These are phyloP conservation scores for Anoncus sp. DNA, from an alignment of 2,888 invertebrate genomes.

Conservation along the genomic window DNA sequence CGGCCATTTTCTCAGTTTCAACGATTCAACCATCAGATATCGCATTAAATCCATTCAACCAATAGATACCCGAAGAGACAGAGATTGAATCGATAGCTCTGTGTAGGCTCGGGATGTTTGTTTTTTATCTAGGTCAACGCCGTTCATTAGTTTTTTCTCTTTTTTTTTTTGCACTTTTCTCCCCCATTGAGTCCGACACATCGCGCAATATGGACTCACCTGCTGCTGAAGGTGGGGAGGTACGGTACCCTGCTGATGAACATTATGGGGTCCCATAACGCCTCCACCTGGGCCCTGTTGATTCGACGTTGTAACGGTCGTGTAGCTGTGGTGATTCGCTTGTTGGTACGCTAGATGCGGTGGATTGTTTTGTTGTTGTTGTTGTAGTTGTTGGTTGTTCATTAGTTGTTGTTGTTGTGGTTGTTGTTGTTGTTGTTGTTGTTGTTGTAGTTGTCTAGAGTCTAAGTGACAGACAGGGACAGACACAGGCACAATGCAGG, in stretches of 20 bases:
- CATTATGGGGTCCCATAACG: constrained; percentile 77
- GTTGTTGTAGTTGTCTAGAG: constrained; percentile 83
- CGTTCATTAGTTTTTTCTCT: neutral
- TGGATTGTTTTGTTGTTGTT: constrained; percentile 83
- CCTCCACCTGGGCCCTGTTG: constrained; percentile 79
- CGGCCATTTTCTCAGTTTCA: no score
- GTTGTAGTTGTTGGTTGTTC: constrained; percentile 77
- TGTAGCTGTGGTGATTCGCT: constrained; percentile 83
- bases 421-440: constrained; percentile 70
- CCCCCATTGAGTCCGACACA: constrained; percentile 31
- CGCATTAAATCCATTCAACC: neutral
- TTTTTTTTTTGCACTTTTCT: constrained; percentile 18
- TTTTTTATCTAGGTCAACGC: neutral
- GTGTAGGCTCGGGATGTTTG: neutral
- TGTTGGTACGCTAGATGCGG: constrained; percentile 84
- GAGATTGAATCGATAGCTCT: neutral
- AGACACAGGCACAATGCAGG: constrained; percentile 88
- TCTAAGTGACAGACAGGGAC: constrained; percentile 84
- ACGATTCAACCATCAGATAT: neutral
- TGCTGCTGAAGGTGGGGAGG: constrained; percentile 82
- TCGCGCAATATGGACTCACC: constrained; percentile 78
- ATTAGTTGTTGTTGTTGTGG: constrained; percentile 78
- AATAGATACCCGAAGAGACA: neutral
- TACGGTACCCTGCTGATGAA: constrained; percentile 81
- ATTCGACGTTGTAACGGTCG: constrained; percentile 82